Base-by-base conservation (phyloP, 2,113 vertebrate species). In the Nansenia antarctica region DNA sequence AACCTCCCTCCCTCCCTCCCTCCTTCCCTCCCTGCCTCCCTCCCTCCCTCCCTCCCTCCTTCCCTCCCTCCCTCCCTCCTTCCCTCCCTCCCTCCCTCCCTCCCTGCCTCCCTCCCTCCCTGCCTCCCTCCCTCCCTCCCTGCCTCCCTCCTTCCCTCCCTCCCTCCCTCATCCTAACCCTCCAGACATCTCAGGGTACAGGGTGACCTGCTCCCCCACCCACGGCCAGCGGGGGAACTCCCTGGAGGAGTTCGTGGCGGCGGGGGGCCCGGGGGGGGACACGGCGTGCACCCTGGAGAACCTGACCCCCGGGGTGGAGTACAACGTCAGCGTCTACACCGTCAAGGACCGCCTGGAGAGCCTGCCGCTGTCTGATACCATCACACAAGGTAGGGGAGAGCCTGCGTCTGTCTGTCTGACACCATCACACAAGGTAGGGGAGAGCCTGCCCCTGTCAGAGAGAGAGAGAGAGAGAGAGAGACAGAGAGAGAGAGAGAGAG, bases 341-440 rank as follows among this genome's bases (percentile, higher is more conserved):
- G 92, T 98, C 45, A 98, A 97, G 83, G 94, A 93, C 0, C 83
- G 94, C 61, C 94, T 95, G 90, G 96, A 99, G 92, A 99, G 98
- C 29, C 3, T 74, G 22, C 96, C 98, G 4, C 77, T 97, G 79
- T 97, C 93, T 3, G 93, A 93, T 76, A 93, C 90, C 55, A 77
- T 97, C 78, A 94, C 92, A 11, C 95, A 93, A 89, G 94, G 98
- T 99, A 90, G 88, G 32, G 1, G 61, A 18, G 22, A 14, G 9
- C 12, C n/a, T 6, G 61, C 9, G 61, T 2, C 20, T 15, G n/a
- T n/a, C n/a, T n/a, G n/a, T n/a, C n/a, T 52, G 47, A 22, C 47
- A 52, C 20, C 11, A 42, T n/a, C n/a, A n/a, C n/a, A n/a, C n/a
- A n/a, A n/a, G n/a, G n/a, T n/a, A n/a, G n/a, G n/a, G n/a, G n/a